Base-by-base conservation (phyloP, 1,140 invertebrate species). In the Teleogryllus occipitalis region DNA sequence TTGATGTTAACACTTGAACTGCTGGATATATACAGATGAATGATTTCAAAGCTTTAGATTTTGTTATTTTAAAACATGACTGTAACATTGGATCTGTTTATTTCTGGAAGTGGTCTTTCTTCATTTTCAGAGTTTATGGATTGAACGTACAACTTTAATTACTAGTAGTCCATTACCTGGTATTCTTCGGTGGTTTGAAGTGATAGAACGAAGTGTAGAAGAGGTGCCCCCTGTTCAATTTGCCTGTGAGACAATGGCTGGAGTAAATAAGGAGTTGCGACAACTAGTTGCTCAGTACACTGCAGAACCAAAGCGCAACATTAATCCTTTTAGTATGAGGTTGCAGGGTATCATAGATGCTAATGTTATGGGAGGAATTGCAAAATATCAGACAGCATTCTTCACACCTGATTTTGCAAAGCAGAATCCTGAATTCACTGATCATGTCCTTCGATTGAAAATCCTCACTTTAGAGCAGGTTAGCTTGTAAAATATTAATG, bases 321-420 rank as follows among this genome's bases (percentile, higher is more conserved):
- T 97, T 72, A 96, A 96, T 86, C 95, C 95, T 0, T 93, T 98
- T 81, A 96, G 94, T 7, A 98, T 98, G 96, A 88, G 95, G 77
- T 87, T 98, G 5, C 93, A 95, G 85, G 97, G 97, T 21, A 95
- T 96, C 47, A 96, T 98, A 81, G 97, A 98, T 86, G 96, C 97
- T 0, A 96, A 96, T 82, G 97, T 98, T 0, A 96, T 96, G 90
- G 96, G 97, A n/a, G 97, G 97, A 10, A 95, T 98, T 77, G 93
- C 93, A 49, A 98, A 97, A 84, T 98, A 98, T 84, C 95, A 96
- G 82, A 93, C 97, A 82, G 96, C 96, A 7, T 98, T 98, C 85
- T 93, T 98, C 77, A 93, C 91, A 7, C 87, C 92, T 7, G 94
- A 96, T 80, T 97, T 96, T 84, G 87, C 91, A 0, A 88, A 90